These are phyloP conservation scores for Hypercompe scribonia DNA, from an alignment of 2,888 invertebrate species.

Conservation along the genomic window DNA sequence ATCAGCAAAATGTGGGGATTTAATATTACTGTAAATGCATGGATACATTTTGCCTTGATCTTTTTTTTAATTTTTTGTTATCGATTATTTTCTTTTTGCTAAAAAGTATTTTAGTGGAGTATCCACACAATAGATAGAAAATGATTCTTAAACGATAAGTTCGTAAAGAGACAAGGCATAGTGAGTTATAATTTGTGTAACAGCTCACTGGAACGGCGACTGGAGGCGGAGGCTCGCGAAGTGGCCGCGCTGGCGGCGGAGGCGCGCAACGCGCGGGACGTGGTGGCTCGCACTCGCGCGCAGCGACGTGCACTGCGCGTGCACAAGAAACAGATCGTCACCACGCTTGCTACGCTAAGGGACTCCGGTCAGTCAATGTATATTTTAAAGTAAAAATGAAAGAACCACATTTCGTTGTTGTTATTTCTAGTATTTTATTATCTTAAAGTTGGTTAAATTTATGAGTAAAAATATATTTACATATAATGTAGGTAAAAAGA, in stretches of 20 bases:
- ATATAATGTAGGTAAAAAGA: too few species aligned
- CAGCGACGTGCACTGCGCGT: slow-evolving; percentile 73
- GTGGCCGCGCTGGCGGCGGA: slow-evolving; percentile 76
- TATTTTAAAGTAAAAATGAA: background rate
- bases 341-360: slow-evolving; percentile 64
- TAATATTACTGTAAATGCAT: too few species aligned
- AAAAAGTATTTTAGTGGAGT: too few species aligned
- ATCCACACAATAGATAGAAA: too few species aligned
- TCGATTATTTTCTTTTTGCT: too few species aligned
- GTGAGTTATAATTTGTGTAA: background rate
- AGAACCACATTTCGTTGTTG: too few species aligned
- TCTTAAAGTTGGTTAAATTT: too few species aligned
- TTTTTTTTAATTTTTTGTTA: too few species aligned
- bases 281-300: slow-evolving; percentile 65
- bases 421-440: too few species aligned
- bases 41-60: too few species aligned
- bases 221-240: slow-evolving; percentile 76
- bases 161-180: background rate
- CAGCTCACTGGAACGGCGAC: slow-evolving; percentile 73
- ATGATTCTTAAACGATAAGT: background rate
- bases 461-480: too few species aligned
- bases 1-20: too few species aligned
- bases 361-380: slow-evolving; percentile 66
- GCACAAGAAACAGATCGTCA: slow-evolving; percentile 61
- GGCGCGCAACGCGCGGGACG: slow-evolving; percentile 75